Base-by-base conservation (phyloP, 53 echinoderm and acorn worm genomes). In the Paracentrotus lividus region DNA sequence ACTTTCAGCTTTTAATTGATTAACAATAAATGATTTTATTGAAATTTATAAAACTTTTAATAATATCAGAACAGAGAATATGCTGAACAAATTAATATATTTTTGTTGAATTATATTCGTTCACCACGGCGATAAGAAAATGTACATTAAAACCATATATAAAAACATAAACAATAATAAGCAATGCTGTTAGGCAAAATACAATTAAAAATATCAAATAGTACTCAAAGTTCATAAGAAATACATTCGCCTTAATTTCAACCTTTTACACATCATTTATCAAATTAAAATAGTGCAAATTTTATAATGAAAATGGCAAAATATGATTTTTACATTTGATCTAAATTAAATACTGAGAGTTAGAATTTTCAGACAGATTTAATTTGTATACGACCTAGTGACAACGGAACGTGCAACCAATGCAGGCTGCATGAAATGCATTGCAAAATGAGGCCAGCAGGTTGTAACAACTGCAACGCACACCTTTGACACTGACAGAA, bases 151-250 rank as follows among this genome's bases (percentile, higher is more conserved):
- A 72, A 72, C 10, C 27, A 64, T 38, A 72, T 5, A 72, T 21
- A 40, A 69, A 69, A 72, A 32, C 36, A 40, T n/a, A n/a, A 72
- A 36, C 33, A 32, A 6, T 15, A 36, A 36, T 38, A 72, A 20
- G 20, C 40, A 72, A 18, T 72, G 36, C 36, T 72, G 72, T 32
- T 72, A 40, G 15, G 36, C 57, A 72, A 40, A 72, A 72, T 72
- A 72, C 72, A 38, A 72, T 72, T 40, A 40, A 72, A 72, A 38
- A 72, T 72, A 72, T 18, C 72, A 72, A 36, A 40, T 72, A 72
- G 72, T 72, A 72, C 72, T 72, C 40, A 72, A 72, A 72, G 36
- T n/a, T 60, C 29, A 64, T 64, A 72, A 18, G 38, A 57, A 51
- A 51, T 8, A 57, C 57, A 1, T 21, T 57, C 21, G 57, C 8